Conservation (phyloP, 2,797 vertebrate species). For the Jordanella pulchra region DNA sequence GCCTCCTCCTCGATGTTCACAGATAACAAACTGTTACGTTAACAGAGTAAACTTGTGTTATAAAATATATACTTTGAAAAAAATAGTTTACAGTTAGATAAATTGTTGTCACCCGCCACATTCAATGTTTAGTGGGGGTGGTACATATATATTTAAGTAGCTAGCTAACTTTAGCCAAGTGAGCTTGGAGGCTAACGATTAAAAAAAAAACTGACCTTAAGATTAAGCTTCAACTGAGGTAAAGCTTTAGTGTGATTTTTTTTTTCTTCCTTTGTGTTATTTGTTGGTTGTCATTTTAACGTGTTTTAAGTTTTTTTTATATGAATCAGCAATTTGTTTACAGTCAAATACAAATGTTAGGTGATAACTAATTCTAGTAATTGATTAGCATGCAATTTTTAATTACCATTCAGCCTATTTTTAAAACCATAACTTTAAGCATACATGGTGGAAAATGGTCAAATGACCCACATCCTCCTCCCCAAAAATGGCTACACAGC, state of each 20-base stretch:
- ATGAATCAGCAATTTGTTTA: neutral
- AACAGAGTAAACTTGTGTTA: neutral
- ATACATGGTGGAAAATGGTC: neutral
- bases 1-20: conserved; percentile 41
- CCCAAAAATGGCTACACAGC: neutral
- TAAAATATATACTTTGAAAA: neutral
- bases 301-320: neutral
- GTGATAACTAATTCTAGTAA: neutral
- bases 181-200: conserved; percentile 47
- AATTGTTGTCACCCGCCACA: conserved; percentile 25
- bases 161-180: conserved; percentile 62
- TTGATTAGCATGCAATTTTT: neutral
- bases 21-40: conserved; percentile 17
- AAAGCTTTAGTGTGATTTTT: too few species aligned
- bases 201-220: conserved; percentile 24
- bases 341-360: neutral
- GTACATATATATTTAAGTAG: conserved; percentile 7
- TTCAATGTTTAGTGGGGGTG: neutral
- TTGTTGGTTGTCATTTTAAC: neutral
- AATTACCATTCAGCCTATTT: neutral
- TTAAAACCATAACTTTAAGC: neutral
- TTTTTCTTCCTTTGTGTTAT: too few species aligned
- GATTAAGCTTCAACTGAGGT: neutral
- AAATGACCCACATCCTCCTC: neutral
- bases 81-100: neutral